Evolutionary conservation across 2,113 vertebrate species (phyloP).

Genomic region (Pristiophorus japonicus): DNA sequence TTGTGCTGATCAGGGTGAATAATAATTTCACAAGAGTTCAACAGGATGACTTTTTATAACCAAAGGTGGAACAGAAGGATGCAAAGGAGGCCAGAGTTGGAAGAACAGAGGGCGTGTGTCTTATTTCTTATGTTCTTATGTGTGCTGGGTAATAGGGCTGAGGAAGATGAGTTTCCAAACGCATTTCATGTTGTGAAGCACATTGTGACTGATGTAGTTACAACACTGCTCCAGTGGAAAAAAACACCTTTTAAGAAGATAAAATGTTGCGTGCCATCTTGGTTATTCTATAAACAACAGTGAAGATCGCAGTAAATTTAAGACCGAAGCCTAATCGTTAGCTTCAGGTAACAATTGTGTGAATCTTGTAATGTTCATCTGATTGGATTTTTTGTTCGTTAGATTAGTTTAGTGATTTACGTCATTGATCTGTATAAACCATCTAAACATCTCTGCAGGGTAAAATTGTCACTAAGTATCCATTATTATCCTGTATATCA

Average conservation of each 20-base stretch:
- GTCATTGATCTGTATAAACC: not conserved
- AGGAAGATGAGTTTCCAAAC: not conserved
- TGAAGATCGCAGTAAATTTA: not conserved
- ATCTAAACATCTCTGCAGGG: not conserved
- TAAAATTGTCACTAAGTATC: not conserved
- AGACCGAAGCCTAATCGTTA: not conserved
- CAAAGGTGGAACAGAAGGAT: not conserved
- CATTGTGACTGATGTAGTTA: not conserved
- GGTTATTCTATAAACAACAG: not conserved
- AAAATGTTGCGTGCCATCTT: not conserved
- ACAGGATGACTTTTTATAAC: not conserved
- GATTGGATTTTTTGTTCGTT: not conserved
- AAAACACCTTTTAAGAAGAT: not conserved
- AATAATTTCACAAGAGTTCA: not conserved
- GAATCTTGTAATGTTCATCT: not conserved
- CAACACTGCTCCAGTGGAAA: not conserved
- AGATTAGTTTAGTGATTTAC: not conserved
- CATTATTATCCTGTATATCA: not conserved
- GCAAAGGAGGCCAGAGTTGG: not conserved
- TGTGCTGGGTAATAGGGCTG: not conserved
- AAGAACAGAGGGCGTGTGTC: not conserved
- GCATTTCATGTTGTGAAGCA: not conserved
- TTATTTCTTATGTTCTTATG: too few relatives aligned
- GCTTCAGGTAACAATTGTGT: not conserved
- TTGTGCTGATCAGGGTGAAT: not conserved